Conservation (phyloP, 2,888 invertebrate species). For the Cyclophora punctaria region DNA sequence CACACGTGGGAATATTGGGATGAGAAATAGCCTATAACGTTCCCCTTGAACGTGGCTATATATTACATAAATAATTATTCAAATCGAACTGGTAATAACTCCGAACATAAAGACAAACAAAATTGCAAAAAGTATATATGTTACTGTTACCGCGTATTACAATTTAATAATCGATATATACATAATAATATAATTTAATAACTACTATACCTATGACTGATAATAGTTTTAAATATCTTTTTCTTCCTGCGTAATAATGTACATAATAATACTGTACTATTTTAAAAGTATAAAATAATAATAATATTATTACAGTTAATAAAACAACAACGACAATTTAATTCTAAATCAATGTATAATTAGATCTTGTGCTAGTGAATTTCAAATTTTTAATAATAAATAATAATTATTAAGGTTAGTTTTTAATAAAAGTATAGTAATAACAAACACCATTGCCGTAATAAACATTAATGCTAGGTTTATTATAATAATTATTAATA, state of each 20-base stretch:
- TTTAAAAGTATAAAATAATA: constrained; percentile 26
- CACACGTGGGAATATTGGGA: too few relatives aligned
- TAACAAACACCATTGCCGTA: constrained; percentile 57
- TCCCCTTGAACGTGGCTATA: too few relatives aligned
- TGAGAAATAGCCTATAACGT: too few relatives aligned
- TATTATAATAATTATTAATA: constrained; percentile 37
- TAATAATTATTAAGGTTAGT: constrained; percentile 21
- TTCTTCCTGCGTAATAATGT: constrained; percentile 41
- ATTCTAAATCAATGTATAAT: constrained; percentile 67
- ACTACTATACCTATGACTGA: constrained; percentile 61
- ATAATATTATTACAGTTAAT: constrained; percentile 36
- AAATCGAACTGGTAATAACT: too few relatives aligned
- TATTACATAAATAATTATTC: too few relatives aligned
- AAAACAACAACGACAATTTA: constrained; percentile 69
- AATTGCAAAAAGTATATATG: not conserved
- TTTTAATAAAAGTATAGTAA: constrained; percentile 38
- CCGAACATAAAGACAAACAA: too few relatives aligned
- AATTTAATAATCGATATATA: too few relatives aligned
- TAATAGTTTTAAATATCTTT: constrained; percentile 46
- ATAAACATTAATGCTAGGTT: constrained; percentile 30
- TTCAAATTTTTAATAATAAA: constrained; percentile 17
- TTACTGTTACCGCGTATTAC: too few relatives aligned
- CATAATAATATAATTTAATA: constrained; percentile 15
- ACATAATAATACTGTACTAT: constrained; percentile 30
- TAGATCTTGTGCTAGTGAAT: constrained; percentile 37